These are phyloP conservation scores for Polietes domitor DNA, from an alignment of 2,888 invertebrate genomes.

Conservation along the genomic window DNA sequence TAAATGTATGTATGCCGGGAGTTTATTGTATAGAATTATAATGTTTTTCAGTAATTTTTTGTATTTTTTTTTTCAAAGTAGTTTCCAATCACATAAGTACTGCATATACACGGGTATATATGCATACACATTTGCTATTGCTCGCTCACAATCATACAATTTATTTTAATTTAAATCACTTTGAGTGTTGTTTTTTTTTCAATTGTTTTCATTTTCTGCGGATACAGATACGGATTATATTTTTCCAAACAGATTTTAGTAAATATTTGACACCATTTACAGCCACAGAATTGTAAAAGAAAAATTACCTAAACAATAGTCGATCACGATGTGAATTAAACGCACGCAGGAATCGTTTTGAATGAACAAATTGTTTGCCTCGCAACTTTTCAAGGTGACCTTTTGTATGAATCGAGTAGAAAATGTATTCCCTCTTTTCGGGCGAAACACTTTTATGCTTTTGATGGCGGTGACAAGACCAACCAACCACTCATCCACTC, in stretches of 20 bases:
- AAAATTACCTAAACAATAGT: slow-evolving; percentile 62
- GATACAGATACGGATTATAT: neutral
- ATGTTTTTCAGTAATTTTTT: neutral
- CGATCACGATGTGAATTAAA: slow-evolving; percentile 53
- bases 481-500: slow-evolving; percentile 42
- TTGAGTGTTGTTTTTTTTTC: neutral
- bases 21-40: neutral
- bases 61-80: neutral
- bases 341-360: slow-evolving; percentile 63
- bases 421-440: slow-evolving; percentile 52
- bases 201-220: neutral
- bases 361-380: slow-evolving; percentile 60
- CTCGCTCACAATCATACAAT: neutral
- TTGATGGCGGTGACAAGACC: slow-evolving; percentile 13
- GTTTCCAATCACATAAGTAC: neutral
- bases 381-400: slow-evolving; percentile 68
- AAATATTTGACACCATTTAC: neutral
- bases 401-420: slow-evolving; percentile 55
- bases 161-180: slow-evolving; percentile 2
- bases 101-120: neutral
- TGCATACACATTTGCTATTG: neutral
- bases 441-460: slow-evolving; percentile 45
- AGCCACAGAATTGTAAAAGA: neutral
- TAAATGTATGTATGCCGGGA: too few species aligned
- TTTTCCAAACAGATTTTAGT: neutral